Conservation (phyloP, 2,113 vertebrate genomes). For the Solenodon paradoxus region DNA sequence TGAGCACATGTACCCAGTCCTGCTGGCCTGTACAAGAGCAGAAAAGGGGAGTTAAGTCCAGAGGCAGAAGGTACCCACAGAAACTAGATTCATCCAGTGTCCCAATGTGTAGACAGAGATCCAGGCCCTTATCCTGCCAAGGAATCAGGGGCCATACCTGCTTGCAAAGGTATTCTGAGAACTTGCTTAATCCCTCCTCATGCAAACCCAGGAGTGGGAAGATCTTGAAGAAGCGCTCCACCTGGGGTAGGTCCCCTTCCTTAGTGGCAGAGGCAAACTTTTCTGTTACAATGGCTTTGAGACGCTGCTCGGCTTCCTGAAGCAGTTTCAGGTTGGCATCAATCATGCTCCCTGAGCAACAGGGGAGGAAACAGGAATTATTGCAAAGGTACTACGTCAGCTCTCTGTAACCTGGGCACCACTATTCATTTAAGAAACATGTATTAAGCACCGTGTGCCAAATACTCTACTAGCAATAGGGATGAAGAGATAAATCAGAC, state of each 20-base stretch:
- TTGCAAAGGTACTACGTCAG: not conserved
- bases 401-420: not conserved
- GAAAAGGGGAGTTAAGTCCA: not conserved
- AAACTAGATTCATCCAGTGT: not conserved
- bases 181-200: constrained; percentile 95
- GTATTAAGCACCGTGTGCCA: not conserved
- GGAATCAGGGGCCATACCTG: constrained; percentile 85
- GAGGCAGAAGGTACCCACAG: not conserved
- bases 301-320: constrained; percentile 93
- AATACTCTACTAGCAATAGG: not conserved
- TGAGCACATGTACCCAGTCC: not conserved
- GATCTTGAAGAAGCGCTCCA: constrained; percentile 99
- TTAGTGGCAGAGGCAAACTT: constrained; percentile 92
- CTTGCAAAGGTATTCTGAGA: constrained; percentile 95
- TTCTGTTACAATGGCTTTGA: constrained; percentile 94
- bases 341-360: constrained; percentile 89
- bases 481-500: not conserved
- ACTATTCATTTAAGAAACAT: not conserved
- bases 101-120: not conserved
- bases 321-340: constrained; percentile 94
- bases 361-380: constrained; percentile 27
- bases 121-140: not conserved
- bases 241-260: constrained; percentile 92
- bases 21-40: not conserved
- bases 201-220: constrained; percentile 96